phyloP scores from a whole-genome alignment of 2,797 vertebrate species.

The Rhinatrema bivittatum region DNA sequence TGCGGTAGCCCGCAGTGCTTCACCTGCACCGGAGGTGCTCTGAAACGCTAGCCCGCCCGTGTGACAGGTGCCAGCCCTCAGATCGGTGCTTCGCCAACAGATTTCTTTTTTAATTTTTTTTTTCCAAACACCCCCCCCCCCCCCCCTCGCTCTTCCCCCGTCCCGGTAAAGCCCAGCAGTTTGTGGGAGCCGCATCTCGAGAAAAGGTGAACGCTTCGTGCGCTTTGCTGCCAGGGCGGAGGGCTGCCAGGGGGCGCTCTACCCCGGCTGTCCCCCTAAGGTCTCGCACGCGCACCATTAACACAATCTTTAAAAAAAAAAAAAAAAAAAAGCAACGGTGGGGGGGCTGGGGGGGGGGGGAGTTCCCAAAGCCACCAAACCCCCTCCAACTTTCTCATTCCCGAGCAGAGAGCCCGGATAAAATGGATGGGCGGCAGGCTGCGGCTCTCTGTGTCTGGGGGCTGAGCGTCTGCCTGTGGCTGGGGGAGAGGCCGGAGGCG shows the following conservation, averaged over 20 bases:
- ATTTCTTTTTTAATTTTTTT: no score
- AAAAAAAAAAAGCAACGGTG: no score
- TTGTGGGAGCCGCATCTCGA: no score
- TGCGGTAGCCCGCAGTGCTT: no score
- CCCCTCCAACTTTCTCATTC: constrained; percentile 51
- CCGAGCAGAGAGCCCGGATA: constrained; percentile 45
- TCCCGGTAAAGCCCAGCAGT: no score
- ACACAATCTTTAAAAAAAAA: constrained; percentile 51
- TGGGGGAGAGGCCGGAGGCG: constrained; percentile 48
- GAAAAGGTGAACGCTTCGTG: no score
- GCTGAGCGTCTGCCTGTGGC: constrained; percentile 61
- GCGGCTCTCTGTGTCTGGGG: constrained; percentile 68
- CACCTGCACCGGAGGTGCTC: not conserved
- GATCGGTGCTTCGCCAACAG: no score
- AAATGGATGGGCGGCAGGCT: constrained; percentile 66
- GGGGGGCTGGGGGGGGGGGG: no score
- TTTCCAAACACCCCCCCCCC: no score
- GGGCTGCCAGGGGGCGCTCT: constrained; percentile 15
- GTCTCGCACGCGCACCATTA: constrained; percentile 23
- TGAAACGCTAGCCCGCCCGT: not conserved
- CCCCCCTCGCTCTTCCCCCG: no score
- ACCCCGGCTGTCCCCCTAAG: not conserved
- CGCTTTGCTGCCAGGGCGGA: not conserved
- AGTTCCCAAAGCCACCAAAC: constrained; percentile 61
- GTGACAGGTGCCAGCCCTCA: no score